Base-by-base conservation (phyloP, 1,140 invertebrate species). In the Diplogasteroides magnus region DNA sequence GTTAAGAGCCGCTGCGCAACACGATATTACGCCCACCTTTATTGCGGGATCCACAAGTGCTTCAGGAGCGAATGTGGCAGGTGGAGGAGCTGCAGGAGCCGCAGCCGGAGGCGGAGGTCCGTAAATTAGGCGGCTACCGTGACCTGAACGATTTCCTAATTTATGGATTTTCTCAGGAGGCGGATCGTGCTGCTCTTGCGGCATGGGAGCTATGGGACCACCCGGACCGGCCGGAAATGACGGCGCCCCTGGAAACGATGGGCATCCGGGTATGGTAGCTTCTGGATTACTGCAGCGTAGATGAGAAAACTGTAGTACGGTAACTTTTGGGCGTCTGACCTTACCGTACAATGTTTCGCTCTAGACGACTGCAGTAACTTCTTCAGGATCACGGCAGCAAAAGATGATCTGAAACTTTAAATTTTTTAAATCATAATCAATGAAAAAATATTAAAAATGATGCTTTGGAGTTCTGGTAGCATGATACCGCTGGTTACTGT, bases 161-260 rank as follows among this genome's bases (percentile, higher is more conserved):
- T n/a, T n/a, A n/a, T n/a, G n/a, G n/a, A n/a, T n/a, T n/a, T n/a
- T n/a, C n/a, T n/a, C n/a, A n/a, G 37, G 37, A 48, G 37, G 37
- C 6, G 37, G 37, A 48, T 11, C 6, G 6, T 48, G 37, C 19
- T 48, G 37, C 37, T 48, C 37, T 6, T 48, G 37, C 19, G 37
- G 37, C 6, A 48, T 48, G 37, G 64, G 64, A 6, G 26, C 29
- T 19, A 13, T 28, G 31, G 64, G 64, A 48, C 25, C 31, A 6
- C 31, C 31, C 37, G 64, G 64, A 2, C n/a, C n/a, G 2, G 3
- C 31, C 2, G 64, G 64, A 61, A n/a, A 27, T 25, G 28, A 66
- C 37, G 64, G 64, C 2, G 28, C 57, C 15, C 64, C 64, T 15
- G 64, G 64, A 14, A 25, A 61, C 11, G 64, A 66, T 57, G 64